Evolutionary conservation across 2,888 invertebrate genomes (phyloP).

Genomic region (Willowsia nigromaculata): DNA sequence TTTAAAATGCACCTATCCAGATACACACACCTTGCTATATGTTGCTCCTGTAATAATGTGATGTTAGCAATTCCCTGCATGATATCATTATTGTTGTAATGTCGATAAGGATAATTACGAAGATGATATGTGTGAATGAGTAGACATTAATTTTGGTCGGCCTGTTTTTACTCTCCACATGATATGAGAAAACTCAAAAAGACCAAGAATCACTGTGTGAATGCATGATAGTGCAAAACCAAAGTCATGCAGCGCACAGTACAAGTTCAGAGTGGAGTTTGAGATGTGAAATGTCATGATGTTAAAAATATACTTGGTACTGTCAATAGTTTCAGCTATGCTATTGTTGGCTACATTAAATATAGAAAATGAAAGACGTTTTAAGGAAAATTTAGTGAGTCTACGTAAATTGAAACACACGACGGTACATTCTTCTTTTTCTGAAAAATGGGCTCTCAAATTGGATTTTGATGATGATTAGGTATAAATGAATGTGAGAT

Average conservation of each 20-base stretch:
- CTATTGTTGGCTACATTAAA: background rate
- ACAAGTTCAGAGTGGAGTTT: background rate
- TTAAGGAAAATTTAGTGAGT: background rate
- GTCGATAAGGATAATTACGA: slow-evolving; percentile 13
- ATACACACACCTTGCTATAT: no score
- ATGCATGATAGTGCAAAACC: background rate
- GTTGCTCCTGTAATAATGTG: no score
- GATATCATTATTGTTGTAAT: background rate
- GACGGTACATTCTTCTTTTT: background rate
- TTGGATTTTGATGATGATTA: background rate
- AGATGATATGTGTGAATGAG: slow-evolving; percentile 54
- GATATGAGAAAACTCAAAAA: slow-evolving; percentile 40
- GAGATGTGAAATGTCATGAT: slow-evolving; percentile 32
- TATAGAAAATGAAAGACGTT: background rate
- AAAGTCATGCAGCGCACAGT: background rate
- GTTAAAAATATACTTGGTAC: background rate
- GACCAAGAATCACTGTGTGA: slow-evolving; percentile 49
- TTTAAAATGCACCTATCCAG: no score
- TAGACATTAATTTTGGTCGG: slow-evolving; percentile 64
- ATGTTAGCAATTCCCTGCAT: background rate
- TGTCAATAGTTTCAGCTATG: background rate
- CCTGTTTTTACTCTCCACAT: slow-evolving; percentile 51
- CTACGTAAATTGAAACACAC: background rate
- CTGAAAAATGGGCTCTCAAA: background rate
- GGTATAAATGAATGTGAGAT: no score